phyloP scores from a whole-genome alignment of 2,888 invertebrate genomes.

The Eupithecia dodoneata region DNA sequence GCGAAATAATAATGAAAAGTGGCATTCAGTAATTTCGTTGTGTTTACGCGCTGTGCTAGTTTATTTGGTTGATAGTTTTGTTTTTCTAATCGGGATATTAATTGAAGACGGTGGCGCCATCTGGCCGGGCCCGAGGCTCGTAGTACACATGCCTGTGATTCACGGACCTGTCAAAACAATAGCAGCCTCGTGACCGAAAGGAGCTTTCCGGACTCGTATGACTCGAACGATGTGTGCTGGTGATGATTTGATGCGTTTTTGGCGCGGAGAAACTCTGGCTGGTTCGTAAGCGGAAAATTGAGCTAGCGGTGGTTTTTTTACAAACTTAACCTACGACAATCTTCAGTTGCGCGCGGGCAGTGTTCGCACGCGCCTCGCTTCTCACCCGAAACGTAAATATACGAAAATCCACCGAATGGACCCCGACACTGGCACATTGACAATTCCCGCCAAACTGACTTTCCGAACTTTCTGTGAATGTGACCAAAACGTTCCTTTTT shows the following conservation, averaged over 20 bases:
- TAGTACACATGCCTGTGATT: conserved; percentile 63
- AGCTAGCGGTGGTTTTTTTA: conserved; percentile 75
- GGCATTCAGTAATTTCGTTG: conserved; percentile 82
- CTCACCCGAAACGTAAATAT: conserved; percentile 59
- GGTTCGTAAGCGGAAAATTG: conserved; percentile 74
- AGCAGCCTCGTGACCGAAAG: conserved; percentile 54
- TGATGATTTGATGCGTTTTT: conserved; percentile 60
- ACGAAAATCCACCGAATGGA: conserved; percentile 71
- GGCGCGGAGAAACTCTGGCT: conserved; percentile 64
- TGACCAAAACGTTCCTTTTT: conserved; percentile 63
- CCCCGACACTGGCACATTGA: conserved; percentile 52
- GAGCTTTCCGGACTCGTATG: conserved; percentile 45
- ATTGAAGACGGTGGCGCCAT: conserved; percentile 66
- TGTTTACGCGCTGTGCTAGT: conserved; percentile 83
- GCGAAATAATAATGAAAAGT: conserved; percentile 83
- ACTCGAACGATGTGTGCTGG: conserved; percentile 48
- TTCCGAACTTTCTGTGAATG: conserved; percentile 60
- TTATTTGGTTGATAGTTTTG: conserved; percentile 71
- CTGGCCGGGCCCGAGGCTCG: conserved; percentile 58
- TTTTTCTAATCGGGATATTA: conserved; percentile 52
- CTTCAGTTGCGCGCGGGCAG: conserved; percentile 82
- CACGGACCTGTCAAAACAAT: conserved; percentile 77
- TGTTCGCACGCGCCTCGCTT: conserved; percentile 72
- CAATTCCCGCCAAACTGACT: conserved; percentile 61
- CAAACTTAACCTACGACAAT: conserved; percentile 82